Evolutionary conservation across 2,888 invertebrate genomes (phyloP).

Genomic region (Geotrupes spiniger): DNA sequence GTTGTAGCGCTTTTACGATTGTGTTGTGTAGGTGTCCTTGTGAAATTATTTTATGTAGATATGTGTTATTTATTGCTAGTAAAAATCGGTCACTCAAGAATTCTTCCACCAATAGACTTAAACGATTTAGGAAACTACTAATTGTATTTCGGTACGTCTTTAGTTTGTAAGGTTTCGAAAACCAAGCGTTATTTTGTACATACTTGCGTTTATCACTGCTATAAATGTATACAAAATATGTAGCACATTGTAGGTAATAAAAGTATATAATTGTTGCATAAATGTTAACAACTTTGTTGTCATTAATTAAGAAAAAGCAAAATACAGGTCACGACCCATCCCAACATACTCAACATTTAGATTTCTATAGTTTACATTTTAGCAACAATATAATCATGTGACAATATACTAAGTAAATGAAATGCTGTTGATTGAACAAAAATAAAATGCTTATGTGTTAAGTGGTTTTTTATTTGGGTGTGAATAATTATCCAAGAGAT

Average conservation of each 20-base stretch:
- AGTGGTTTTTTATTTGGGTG: conserved; percentile 6
- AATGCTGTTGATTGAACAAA: conserved; percentile 44
- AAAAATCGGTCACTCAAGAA: not conserved
- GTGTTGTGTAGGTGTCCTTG: too few relatives aligned
- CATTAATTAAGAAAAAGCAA: not conserved
- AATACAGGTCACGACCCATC: too few relatives aligned
- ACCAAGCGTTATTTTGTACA: conserved; percentile 2
- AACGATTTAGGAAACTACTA: not conserved
- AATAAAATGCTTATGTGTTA: conserved; percentile 30
- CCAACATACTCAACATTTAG: not conserved
- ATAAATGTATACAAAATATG: conserved; percentile 20
- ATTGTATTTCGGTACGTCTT: not conserved
- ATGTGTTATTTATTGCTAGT: too few relatives aligned
- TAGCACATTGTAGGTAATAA: conserved; percentile 23
- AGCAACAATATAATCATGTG: conserved; percentile 44
- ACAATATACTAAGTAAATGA: conserved; percentile 44
- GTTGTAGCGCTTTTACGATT: conserved; percentile 10
- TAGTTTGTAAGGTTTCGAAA: too few relatives aligned
- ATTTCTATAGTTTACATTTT: conserved; percentile 29
- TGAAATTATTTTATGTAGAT: too few relatives aligned
- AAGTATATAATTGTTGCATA: conserved; percentile 28
- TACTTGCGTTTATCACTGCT: conserved; percentile 20
- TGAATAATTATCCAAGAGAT: too few relatives aligned
- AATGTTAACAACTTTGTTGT: conserved; percentile 22
- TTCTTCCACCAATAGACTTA: conserved; percentile 8